Percentiles rank a stretch among this genome's conserved stretches.
Conservation (phyloP, 2,888 invertebrate genomes). For the Encarsia formosa region DNA sequence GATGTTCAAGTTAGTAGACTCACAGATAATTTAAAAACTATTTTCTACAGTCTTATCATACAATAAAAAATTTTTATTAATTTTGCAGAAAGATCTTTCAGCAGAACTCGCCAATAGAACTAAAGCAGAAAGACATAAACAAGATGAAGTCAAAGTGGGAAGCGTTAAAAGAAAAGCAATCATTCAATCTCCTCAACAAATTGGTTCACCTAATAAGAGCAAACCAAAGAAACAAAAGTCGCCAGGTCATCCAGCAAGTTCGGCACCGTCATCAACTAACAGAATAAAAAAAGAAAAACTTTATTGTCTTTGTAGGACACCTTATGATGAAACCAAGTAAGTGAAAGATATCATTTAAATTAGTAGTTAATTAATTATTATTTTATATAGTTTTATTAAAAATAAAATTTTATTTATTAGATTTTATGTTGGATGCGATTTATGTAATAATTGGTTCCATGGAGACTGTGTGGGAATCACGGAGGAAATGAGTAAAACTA, state of each 20-base stretch:
- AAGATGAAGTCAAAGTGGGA: conserved; percentile 64
- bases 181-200: conserved; percentile 48
- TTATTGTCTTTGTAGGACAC: conserved; percentile 87
- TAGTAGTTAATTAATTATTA: neutral
- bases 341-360: conserved; percentile 32
- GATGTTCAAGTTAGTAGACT: conserved; percentile 72
- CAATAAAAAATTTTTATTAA: conserved; percentile 1
- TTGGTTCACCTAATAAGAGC: conserved; percentile 43
- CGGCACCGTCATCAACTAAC: conserved; percentile 37
- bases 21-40: neutral
- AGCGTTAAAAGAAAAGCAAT: conserved; percentile 57
- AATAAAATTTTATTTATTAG: conserved; percentile 50
- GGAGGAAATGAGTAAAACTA: conserved; percentile 82
- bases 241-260: conserved; percentile 42
- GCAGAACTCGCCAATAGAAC: conserved; percentile 68
- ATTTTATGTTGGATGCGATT: conserved; percentile 96
- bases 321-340: conserved; percentile 92
- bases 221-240: conserved; percentile 48
- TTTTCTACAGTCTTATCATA: too few species aligned
- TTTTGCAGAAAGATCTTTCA: conserved; percentile 67
- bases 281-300: conserved; percentile 71
- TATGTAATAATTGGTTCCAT: conserved; percentile 98
- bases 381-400: neutral
- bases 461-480: conserved; percentile 93
- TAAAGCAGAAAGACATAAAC: conserved; percentile 68